Percentiles rank a stretch among this genome's conserved stretches.
Evolutionary conservation across 2,797 vertebrate genomes (phyloP).

Genomic region (Tauraco hartlaubi): DNA sequence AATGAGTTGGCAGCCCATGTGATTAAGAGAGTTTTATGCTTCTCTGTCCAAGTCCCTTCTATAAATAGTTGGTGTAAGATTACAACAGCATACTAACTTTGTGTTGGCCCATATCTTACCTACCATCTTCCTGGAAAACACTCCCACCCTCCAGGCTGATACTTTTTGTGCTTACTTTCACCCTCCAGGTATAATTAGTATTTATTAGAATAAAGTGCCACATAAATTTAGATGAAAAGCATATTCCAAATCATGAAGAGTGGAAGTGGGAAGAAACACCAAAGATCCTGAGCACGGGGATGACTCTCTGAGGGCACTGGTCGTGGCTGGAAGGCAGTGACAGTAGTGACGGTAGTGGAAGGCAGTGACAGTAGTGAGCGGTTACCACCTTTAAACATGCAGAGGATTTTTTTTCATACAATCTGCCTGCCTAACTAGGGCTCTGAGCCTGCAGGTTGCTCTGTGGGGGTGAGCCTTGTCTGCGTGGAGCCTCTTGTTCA

Average conservation of each 20-base stretch:
- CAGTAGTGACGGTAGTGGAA: background rate
- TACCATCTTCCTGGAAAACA: conserved; percentile 11
- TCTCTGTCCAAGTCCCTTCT: conserved; percentile 29
- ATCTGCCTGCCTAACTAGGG: background rate
- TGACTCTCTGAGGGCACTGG: background rate
- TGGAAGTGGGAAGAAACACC: background rate
- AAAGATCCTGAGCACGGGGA: background rate
- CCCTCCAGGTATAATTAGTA: background rate
- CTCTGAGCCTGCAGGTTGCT: background rate
- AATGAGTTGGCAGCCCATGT: conserved; percentile 29
- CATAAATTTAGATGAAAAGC: background rate
- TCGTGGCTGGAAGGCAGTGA: background rate
- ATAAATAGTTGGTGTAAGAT: conserved; percentile 34
- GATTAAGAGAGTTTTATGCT: conserved; percentile 28
- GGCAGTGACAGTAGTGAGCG: background rate
- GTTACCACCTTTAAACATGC: background rate
- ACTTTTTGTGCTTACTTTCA: background rate
- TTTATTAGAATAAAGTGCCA: background rate
- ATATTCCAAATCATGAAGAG: background rate
- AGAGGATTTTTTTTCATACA: background rate
- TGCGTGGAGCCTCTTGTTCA: background rate
- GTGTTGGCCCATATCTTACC: background rate
- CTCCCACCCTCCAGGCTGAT: background rate
- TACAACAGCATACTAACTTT: conserved; percentile 12
- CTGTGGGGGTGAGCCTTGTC: background rate